Conservation (phyloP, 2,888 invertebrate species). For the Andrena minutula region DNA sequence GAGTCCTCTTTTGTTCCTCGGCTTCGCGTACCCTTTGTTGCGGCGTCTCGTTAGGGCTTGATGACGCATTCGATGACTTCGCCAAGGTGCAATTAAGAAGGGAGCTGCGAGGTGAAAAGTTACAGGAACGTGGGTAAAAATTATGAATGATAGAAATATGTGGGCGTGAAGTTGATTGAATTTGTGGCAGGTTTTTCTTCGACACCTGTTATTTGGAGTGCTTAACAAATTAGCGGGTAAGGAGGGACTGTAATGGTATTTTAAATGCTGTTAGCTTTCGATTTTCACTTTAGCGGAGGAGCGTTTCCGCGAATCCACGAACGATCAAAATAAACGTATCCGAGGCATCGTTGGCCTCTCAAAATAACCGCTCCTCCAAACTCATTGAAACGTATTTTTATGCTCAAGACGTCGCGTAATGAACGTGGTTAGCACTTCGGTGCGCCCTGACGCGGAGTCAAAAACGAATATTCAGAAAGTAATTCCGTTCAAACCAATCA, state of each 20-base stretch:
- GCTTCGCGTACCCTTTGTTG: conserved; percentile 26
- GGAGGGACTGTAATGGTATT: too few relatives aligned
- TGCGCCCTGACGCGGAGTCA: too few relatives aligned
- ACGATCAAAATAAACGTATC: conserved; percentile 34
- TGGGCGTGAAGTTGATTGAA: neutral
- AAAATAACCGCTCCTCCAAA: conserved; percentile 38
- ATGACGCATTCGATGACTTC: conserved; percentile 38
- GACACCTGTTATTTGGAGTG: too few relatives aligned
- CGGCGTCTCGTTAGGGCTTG: conserved; percentile 40
- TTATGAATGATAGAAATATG: too few relatives aligned
- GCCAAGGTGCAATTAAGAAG: conserved; percentile 1
- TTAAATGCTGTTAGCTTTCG: neutral
- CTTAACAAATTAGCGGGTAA: neutral
- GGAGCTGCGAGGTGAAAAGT: neutral
- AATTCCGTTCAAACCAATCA: too few relatives aligned
- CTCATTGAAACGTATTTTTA: conserved; percentile 37
- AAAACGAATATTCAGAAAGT: too few relatives aligned
- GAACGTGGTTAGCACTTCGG: neutral
- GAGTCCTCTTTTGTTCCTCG: conserved; percentile 34
- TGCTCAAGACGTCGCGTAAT: neutral
- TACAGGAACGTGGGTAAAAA: neutral
- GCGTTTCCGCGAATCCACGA: neutral
- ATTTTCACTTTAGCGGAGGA: neutral
- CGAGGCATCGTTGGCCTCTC: conserved; percentile 30
- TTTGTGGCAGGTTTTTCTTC: neutral